Conservation (phyloP, 2,113 vertebrate species). For the Gavialis gangeticus region DNA sequence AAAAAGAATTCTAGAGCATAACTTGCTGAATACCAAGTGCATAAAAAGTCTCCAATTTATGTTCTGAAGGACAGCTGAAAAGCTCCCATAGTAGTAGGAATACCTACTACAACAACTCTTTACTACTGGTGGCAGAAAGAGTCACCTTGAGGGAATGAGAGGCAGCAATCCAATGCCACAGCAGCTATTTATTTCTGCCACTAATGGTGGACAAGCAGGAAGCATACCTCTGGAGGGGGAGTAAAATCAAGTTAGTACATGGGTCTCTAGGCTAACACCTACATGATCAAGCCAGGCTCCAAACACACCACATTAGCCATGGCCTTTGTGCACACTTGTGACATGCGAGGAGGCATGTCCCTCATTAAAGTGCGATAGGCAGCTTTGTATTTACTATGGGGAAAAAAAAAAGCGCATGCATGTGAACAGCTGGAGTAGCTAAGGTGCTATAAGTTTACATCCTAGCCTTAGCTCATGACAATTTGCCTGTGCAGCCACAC, state of each 20-base stretch:
- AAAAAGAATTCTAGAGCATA: not conserved
- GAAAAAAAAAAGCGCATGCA: no score
- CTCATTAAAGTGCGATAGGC: no score
- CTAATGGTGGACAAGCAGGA: not conserved
- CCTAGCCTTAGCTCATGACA: no score
- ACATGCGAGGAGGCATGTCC: no score
- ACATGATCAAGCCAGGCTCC: no score
- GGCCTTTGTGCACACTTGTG: no score
- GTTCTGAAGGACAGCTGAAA: not conserved
- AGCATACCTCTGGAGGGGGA: not conserved
- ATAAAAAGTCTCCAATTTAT: not conserved
- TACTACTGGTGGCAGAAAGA: not conserved
- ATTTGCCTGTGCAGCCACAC: not conserved
- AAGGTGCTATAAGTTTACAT: no score
- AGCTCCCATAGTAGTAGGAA: not conserved
- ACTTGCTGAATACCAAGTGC: no score
- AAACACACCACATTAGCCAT: no score
- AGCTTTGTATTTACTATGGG: no score
- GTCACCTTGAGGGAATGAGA: not conserved
- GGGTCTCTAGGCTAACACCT: not conserved
- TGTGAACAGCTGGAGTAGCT: no score
- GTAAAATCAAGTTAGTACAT: not conserved
- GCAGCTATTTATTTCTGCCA: not conserved
- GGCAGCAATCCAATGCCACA: rapidly evolving
- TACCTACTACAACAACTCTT: not conserved